A percentile compares a stretch with the other conserved stretches of the same genome.
These are phyloP conservation scores for Rhineura floridana DNA, from an alignment of 2,113 vertebrate genomes.

Conservation along the genomic window DNA sequence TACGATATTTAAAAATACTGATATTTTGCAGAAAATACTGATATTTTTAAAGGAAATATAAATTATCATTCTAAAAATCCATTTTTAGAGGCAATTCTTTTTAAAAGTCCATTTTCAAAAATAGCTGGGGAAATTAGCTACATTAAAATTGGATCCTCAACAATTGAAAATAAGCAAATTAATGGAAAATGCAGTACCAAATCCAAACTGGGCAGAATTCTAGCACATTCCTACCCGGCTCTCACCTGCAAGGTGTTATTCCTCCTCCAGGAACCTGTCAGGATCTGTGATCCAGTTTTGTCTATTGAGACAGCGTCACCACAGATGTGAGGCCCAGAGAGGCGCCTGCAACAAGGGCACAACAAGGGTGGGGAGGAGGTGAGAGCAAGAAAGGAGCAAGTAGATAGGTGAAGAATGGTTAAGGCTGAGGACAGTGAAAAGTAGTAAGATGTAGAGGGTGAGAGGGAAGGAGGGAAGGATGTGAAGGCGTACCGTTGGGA, in stretches of 20 bases:
- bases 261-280: slow-evolving; percentile 72
- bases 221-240: too few relatives aligned
- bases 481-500: slow-evolving; percentile 53
- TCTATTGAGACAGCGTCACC: slow-evolving; percentile 70
- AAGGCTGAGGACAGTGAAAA: not conserved
- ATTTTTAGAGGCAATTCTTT: too few relatives aligned
- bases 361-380: not conserved
- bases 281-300: slow-evolving; percentile 54
- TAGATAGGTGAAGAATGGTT: not conserved
- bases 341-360: slow-evolving; percentile 45
- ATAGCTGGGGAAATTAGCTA: too few relatives aligned
- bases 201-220: too few relatives aligned
- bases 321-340: slow-evolving; percentile 71
- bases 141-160: too few relatives aligned
- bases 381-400: not conserved
- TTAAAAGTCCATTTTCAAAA: too few relatives aligned
- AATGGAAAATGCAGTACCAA: too few relatives aligned
- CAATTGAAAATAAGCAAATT: too few relatives aligned
- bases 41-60: too few relatives aligned
- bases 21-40: too few relatives aligned
- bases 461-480: not conserved
- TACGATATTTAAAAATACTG: too few relatives aligned
- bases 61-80: too few relatives aligned
- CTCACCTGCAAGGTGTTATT: slow-evolving; percentile 65
- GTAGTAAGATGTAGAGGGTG: not conserved